Evolutionary conservation across 2,888 invertebrate species (phyloP).

Genomic region (Hydrotaea cyrtoneurina): DNA sequence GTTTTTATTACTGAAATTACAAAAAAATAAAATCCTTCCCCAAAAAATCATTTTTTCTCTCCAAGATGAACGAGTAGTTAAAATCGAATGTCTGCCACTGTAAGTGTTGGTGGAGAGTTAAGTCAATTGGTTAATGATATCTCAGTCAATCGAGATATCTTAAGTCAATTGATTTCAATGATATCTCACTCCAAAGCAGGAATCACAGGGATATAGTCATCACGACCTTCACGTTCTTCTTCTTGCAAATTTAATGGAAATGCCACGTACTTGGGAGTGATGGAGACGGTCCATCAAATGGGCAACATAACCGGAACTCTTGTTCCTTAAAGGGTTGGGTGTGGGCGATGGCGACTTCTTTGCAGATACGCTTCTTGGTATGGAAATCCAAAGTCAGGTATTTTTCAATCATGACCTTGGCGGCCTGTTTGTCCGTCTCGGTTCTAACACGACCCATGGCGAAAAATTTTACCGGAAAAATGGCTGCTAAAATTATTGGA

Average conservation of each 20-base stretch:
- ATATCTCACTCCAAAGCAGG: slow-evolving; percentile 98
- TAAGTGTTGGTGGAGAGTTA: slow-evolving; percentile 87
- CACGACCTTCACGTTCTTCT: slow-evolving; percentile 99
- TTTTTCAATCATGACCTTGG: slow-evolving; percentile 99
- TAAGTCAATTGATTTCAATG: slow-evolving; percentile 99
- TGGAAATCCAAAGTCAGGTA: slow-evolving; percentile 99
- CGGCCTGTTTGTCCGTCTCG: slow-evolving; percentile 99
- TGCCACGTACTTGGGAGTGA: slow-evolving; percentile 98
- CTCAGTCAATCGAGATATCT: slow-evolving; percentile 99
- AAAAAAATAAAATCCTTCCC: slow-evolving; percentile 44
- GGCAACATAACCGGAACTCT: slow-evolving; percentile 99
- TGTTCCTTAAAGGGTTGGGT: slow-evolving; percentile 98
- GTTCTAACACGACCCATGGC: slow-evolving; percentile 99
- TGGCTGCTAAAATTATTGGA: no score
- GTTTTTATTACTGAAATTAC: slow-evolving; percentile 56
- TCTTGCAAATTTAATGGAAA: slow-evolving; percentile 99
- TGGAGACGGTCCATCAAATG: slow-evolving; percentile 99
- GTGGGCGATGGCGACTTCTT: slow-evolving; percentile 99
- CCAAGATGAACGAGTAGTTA: slow-evolving; percentile 53
- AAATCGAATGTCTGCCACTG: slow-evolving; percentile 82
- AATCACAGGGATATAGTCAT: slow-evolving; percentile 99
- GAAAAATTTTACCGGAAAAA: no score
- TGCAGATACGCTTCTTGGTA: slow-evolving; percentile 99
- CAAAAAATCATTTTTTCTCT: slow-evolving; percentile 40
- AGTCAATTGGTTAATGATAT: slow-evolving; percentile 94